Base-by-base conservation (phyloP, 2,797 vertebrate species). In the Poecilia wingei region DNA sequence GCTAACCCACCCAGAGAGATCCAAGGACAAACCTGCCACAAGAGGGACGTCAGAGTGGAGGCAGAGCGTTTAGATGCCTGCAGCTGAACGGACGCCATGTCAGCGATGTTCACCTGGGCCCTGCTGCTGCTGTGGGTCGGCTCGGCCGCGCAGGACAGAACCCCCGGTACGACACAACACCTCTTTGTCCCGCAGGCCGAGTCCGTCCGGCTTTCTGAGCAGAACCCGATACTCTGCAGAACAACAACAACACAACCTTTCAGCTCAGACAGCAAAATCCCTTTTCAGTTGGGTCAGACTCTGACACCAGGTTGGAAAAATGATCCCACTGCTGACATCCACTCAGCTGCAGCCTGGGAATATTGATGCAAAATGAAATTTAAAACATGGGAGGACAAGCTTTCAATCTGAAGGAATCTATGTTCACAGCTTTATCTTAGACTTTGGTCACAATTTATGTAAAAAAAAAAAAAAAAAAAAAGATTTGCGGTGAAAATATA, bases 161-260 rank as follows among this genome's bases (percentile, higher is more conserved):
- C 83, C 6, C 91, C 93, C 93, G 95, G 95, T 96, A 83, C 72
- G 92, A 92, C 53, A 89, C 82, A 16, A 80, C 22, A 5, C 66
- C 76, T 79, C 88, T 89, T 93, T 93, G 92, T 93, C n/a, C 74
- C 0, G 39, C 55, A 45, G 77, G 69, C n/a, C 46, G 18, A 20
- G 53, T 79, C 16, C 81, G 81, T 77, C 90, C 68, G 47, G 16
- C 36, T 80, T 81, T 70, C 43, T 73, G 57, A 64, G 10, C 83
- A 75, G 20, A 49, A 80, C 39, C 46, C 0, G 85, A 84, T 14
- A 80, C 82, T 57, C 59, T 25, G 73, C 41, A 39, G 78, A 0
- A 53, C 10, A 69, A 43, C 39, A 28, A 25, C 31, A 53, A 31
- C 22, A 31, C 53, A 1, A 22, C 0, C 4, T 28, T 79, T 61